Evolutionary conservation across 2,888 invertebrate species (phyloP).

Genomic region (Cordylochernes scorpioides): DNA sequence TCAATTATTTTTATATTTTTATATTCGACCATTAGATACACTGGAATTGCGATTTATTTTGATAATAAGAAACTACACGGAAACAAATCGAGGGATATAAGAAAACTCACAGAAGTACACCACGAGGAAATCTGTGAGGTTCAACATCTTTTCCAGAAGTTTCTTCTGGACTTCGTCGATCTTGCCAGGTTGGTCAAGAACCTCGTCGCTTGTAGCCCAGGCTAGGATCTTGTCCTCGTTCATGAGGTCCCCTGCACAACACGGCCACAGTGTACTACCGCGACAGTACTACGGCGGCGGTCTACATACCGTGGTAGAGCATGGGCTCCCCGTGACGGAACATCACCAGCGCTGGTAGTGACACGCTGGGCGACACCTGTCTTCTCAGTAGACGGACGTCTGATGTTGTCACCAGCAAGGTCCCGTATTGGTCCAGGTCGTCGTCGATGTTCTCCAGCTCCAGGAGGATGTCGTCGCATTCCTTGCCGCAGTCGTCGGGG

Average conservation of each 20-base stretch:
- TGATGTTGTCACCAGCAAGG: slow-evolving; percentile 75
- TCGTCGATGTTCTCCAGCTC: slow-evolving; percentile 76
- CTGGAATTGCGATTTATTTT: too few species aligned
- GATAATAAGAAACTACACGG: too few species aligned
- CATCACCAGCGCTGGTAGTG: slow-evolving; percentile 63
- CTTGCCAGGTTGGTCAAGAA: slow-evolving; percentile 63
- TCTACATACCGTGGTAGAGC: slow-evolving; percentile 34
- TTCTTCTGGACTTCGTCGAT: slow-evolving; percentile 71
- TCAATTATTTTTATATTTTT: too few species aligned
- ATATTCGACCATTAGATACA: too few species aligned
- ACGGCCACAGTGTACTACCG: too few species aligned
- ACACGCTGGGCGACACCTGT: slow-evolving; percentile 46
- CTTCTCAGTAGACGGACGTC: slow-evolving; percentile 43
- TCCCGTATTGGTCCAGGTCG: slow-evolving; percentile 69
- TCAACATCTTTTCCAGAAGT: slow-evolving; percentile 66
- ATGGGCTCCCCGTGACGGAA: slow-evolving; percentile 73
- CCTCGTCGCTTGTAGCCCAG: slow-evolving; percentile 71
- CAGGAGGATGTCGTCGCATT: slow-evolving; percentile 54
- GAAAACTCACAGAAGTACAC: slow-evolving; percentile 77
- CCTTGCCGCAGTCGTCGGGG: slow-evolving; percentile 36
- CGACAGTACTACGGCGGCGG: too few species aligned
- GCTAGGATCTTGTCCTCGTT: slow-evolving; percentile 72
- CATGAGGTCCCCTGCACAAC: slow-evolving; percentile 58
- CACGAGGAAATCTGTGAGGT: slow-evolving; percentile 61
- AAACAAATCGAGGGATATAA: too few species aligned